Base-by-base conservation (phyloP, 2,113 vertebrate genomes). In the Tychaedon coryphoeus region DNA sequence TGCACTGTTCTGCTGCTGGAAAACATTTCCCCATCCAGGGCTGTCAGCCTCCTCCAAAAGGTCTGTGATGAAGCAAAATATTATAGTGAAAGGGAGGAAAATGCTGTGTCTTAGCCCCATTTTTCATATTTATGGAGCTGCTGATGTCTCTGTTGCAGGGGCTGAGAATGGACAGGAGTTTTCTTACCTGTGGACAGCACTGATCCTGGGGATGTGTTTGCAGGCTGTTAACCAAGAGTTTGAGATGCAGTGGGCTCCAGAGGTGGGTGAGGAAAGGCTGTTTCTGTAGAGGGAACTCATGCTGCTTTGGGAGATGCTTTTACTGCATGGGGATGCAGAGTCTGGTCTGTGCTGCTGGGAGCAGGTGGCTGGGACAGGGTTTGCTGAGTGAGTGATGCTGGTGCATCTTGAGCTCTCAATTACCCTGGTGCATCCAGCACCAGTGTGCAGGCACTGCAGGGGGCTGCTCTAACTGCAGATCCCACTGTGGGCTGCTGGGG, bases 401-500 rank as follows among this genome's bases (percentile, higher is more conserved):
- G 9, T 53, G 57, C 56, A 45, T 42, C 42, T 26, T 42, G n/a
- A 31, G 58, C 58, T 73, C 3, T 23, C 19, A 18, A 15, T 54
- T 56, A 6, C 29, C 1, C 2, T 66, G 54, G 23, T 28, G 19
- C 10, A 5, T 61, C 15, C 47, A 25, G 15, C n/a, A 53, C 0
- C 22, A 31, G 36, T 5, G 14, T 3, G 3, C 7, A 22, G 40
- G 36, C n/a, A 12, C 22, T 48, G 67, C 56, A 42, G 47, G 53
- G 7, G 42, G 57, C 62, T 83, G 53, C 48, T 42, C 10, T 8
- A 3, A 15, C 47, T 86, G 26, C 34, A 79, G 9, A 69, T 34
- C 31, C 48, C 4, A 2, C 5, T 58, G 43, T 38, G 24, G 50
- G 31, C 73, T 84, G 45, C 71, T 74, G 61, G 48, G n/a, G 24